Evolutionary conservation across 2,113 vertebrate species (phyloP).

Genomic region (Chaetodon auriga): DNA sequence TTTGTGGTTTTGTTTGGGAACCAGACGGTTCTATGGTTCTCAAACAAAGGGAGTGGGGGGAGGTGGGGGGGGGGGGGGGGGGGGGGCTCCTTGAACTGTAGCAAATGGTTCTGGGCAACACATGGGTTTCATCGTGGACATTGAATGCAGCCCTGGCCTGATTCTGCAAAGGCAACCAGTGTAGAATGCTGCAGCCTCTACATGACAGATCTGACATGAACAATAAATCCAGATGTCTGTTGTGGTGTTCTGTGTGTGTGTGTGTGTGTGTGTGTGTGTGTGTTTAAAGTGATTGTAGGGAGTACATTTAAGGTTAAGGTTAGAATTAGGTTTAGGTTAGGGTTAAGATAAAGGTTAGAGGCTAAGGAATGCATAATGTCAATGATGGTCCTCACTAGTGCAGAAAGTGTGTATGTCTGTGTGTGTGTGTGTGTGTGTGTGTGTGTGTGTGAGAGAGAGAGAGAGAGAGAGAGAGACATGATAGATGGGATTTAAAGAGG

Average conservation of each 20-base stretch:
- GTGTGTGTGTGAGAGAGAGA: background rate
- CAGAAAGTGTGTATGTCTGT: background rate
- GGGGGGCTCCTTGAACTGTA: background rate
- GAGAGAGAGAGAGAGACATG: background rate
- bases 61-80: background rate
- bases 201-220: constrained; percentile 84
- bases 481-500: constrained; percentile 82
- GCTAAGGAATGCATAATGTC: background rate
- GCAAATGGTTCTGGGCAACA: constrained; percentile 49
- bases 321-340: background rate
- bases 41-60: background rate
- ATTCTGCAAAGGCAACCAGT: constrained; percentile 74
- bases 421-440: constrained; percentile 33
- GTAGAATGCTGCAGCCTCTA: constrained; percentile 67
- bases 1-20: constrained; percentile 64
- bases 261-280: constrained; percentile 19
- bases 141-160: constrained; percentile 37
- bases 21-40: constrained; percentile 44
- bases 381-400: background rate
- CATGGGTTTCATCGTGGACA: constrained; percentile 75
- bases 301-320: background rate
- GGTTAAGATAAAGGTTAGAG: background rate
- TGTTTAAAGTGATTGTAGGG: background rate
- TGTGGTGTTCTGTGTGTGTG: constrained; percentile 29
- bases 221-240: constrained; percentile 81